phyloP scores from a whole-genome alignment of 2,113 vertebrate species.

The Emydocephalus ijimae region DNA sequence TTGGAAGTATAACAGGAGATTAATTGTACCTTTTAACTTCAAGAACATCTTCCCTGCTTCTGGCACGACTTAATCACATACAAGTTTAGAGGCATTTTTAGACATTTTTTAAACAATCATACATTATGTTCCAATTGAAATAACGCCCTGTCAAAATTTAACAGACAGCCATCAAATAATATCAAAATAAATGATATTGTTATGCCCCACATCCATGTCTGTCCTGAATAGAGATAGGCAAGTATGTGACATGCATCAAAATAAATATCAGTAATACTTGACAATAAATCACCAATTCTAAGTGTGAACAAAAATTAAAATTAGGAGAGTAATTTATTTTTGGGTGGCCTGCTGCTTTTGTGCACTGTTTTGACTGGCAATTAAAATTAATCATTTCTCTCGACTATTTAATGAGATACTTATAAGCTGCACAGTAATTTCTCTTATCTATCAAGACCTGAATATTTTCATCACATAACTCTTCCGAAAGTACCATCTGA shows the following conservation, averaged over 20 bases:
- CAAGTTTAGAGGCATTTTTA: slow-evolving; percentile 28
- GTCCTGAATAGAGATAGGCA: not conserved
- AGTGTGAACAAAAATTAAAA: slow-evolving; percentile 9
- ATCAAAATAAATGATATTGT: slow-evolving; percentile 14
- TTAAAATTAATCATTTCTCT: slow-evolving; percentile 66
- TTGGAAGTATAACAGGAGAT: slow-evolving; percentile 72
- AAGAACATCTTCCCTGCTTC: slow-evolving; percentile 59
- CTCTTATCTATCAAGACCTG: slow-evolving; percentile 63
- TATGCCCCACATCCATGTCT: not conserved
- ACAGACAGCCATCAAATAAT: slow-evolving; percentile 30
- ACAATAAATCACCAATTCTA: slow-evolving; percentile 30
- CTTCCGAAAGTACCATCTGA: slow-evolving; percentile 58
- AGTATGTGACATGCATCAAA: not conserved
- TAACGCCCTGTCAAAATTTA: slow-evolving; percentile 46
- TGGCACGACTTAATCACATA: slow-evolving; percentile 41
- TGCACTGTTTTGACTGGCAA: slow-evolving; percentile 67
- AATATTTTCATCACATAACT: slow-evolving; percentile 63
- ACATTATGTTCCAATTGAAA: slow-evolving; percentile 51
- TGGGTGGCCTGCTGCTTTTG: slow-evolving; percentile 40
- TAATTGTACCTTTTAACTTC: slow-evolving; percentile 71
- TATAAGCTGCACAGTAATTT: slow-evolving; percentile 61
- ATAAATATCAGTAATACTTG: not conserved
- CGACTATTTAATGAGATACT: slow-evolving; percentile 65
- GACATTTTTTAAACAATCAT: slow-evolving; percentile 17
- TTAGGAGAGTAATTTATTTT: slow-evolving; percentile 11